These are phyloP conservation scores for Tenualosa thibaudeaui DNA, from an alignment of 2,797 vertebrate species.

Conservation along the genomic window DNA sequence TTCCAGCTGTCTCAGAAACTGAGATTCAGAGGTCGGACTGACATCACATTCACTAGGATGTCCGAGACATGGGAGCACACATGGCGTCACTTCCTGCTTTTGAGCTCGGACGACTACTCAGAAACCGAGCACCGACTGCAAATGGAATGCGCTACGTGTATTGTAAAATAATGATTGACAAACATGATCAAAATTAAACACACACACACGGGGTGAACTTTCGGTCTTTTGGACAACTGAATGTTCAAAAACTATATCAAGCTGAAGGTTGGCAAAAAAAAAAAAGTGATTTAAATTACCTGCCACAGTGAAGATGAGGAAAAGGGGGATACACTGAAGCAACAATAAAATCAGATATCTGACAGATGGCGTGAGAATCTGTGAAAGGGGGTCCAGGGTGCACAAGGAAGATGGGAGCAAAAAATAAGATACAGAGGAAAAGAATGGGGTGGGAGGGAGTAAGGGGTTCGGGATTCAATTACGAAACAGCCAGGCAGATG, in stretches of 20 bases:
- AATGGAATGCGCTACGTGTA: no score
- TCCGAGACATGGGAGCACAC: no score
- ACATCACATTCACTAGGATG: no score
- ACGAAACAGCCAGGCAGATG: neutral
- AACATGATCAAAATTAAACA: no score
- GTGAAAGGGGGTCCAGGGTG: neutral
- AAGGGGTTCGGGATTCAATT: neutral
- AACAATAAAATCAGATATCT: neutral
- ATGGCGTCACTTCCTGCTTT: no score
- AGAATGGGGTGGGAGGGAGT: neutral
- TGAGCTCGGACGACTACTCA: no score
- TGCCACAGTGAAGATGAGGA: neutral
- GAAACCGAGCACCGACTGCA: no score
- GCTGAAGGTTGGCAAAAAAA: neutral
- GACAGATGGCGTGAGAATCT: neutral
- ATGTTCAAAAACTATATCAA: neutral
- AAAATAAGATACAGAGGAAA: neutral
- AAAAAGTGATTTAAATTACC: neutral
- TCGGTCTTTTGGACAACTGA: neutral
- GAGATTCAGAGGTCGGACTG: no score
- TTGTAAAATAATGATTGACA: no score
- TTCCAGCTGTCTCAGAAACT: no score
- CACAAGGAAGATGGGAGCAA: neutral
- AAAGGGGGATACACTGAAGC: neutral
- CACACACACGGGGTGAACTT: no score